Conservation (phyloP, 2,797 vertebrate species). For the Acipenser ruthenus region DNA sequence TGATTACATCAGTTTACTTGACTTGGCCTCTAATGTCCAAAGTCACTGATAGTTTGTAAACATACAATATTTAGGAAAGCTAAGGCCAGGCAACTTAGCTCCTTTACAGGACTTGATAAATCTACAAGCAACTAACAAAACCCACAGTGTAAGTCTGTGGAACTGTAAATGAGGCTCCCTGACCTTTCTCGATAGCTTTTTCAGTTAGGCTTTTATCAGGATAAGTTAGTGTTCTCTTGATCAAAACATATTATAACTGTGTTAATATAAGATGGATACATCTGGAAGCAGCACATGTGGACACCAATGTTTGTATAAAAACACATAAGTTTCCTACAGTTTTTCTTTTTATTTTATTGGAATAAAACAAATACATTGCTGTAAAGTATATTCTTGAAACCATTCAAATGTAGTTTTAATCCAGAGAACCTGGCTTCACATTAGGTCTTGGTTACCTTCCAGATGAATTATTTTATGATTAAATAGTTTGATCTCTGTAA, state of each 20-base stretch:
- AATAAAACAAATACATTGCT: no score
- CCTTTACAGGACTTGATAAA: constrained; percentile 28
- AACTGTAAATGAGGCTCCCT: no score
- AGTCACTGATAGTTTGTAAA: constrained; percentile 33
- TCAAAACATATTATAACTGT: constrained; percentile 29
- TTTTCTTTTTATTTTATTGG: no score
- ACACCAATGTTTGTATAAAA: background rate
- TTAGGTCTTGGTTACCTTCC: no score
- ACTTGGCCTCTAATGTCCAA: constrained; percentile 27
- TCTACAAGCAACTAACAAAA: no score
- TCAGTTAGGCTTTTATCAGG: constrained; percentile 17
- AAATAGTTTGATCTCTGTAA: no score
- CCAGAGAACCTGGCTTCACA: no score
- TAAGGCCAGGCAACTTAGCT: constrained; percentile 21
- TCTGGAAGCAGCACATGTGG: constrained; percentile 18
- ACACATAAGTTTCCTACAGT: background rate
- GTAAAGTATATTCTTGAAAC: no score
- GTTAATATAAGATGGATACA: constrained; percentile 15
- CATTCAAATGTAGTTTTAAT: no score
- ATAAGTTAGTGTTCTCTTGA: constrained; percentile 28
- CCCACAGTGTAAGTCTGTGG: no score
- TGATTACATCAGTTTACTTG: no score
- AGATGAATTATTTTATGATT: no score
- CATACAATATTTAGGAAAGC: constrained; percentile 18
- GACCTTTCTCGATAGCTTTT: background rate